Percentiles rank a stretch among this genome's conserved stretches.
phyloP scores from a whole-genome alignment of 2,888 invertebrate species.

The Diarsia mendica region DNA sequence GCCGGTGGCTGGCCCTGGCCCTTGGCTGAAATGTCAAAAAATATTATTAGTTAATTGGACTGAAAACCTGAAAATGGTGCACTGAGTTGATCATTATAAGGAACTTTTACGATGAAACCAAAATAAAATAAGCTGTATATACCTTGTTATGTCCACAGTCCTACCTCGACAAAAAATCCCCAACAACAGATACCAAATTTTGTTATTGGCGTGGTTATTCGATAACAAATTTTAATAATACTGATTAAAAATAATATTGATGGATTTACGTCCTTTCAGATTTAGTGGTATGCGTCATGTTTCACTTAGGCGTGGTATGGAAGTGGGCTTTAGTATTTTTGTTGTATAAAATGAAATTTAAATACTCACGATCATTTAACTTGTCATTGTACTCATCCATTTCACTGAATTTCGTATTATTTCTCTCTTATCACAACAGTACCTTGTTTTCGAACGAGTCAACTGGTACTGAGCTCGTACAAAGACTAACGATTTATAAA shows the following conservation, averaged over 20 bases:
- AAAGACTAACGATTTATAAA: too few species aligned
- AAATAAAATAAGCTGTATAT: background rate
- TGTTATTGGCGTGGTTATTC: background rate
- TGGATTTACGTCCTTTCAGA: background rate
- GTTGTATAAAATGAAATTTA: background rate
- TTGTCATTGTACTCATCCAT: slow-evolving; percentile 24
- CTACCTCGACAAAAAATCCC: background rate
- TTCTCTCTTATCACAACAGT: background rate
- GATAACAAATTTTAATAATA: background rate
- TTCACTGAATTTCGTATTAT: slow-evolving; percentile 3
- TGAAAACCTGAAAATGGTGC: background rate
- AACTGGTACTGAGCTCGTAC: slow-evolving; percentile 16
- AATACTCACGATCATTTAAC: slow-evolving; percentile 26
- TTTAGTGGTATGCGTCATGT: background rate
- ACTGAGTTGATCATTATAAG: background rate
- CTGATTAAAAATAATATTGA: too few species aligned
- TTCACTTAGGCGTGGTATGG: background rate
- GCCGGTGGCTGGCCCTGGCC: slow-evolving; percentile 66
- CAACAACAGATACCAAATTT: background rate
- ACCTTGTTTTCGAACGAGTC: background rate
- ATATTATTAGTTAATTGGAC: background rate
- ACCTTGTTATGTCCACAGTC: background rate
- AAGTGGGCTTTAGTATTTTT: background rate
- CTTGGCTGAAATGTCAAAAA: slow-evolving; percentile 38
- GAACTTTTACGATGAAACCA: background rate